phyloP scores from a whole-genome alignment of 2,888 invertebrate genomes.

The Chaitophorus viminalis region DNA sequence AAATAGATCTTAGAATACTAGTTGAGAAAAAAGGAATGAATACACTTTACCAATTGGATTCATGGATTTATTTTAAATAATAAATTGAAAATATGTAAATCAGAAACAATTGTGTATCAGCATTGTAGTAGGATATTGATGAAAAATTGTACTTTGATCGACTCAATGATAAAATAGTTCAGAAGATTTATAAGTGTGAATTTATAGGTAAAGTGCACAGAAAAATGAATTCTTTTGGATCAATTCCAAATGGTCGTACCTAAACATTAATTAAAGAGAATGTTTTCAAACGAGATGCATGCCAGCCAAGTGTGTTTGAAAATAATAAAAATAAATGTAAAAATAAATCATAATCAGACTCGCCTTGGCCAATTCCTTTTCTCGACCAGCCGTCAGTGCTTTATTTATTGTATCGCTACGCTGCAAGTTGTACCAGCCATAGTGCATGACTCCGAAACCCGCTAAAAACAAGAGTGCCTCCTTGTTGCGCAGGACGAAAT shows the following conservation, averaged over 20 bases:
- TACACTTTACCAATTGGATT: too few relatives aligned
- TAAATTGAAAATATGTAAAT: too few relatives aligned
- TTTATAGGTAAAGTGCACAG: background rate
- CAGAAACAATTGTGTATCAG: too few relatives aligned
- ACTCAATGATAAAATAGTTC: too few relatives aligned
- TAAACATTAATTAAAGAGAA: background rate
- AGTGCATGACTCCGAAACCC: slow-evolving; percentile 53
- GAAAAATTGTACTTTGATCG: too few relatives aligned
- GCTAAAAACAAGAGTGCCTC: slow-evolving; percentile 50
- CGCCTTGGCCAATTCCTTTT: slow-evolving; percentile 30
- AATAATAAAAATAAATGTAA: background rate
- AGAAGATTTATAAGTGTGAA: too few relatives aligned
- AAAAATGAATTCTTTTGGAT: background rate
- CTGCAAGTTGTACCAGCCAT: slow-evolving; percentile 52
- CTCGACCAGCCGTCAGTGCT: slow-evolving; percentile 11
- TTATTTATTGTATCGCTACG: slow-evolving; percentile 42
- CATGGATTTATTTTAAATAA: too few relatives aligned
- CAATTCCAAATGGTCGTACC: background rate
- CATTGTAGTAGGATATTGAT: too few relatives aligned
- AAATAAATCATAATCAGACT: background rate
- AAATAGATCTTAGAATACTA: too few relatives aligned
- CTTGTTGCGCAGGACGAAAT: slow-evolving; percentile 37
- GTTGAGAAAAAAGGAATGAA: too few relatives aligned
- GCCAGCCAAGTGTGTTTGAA: background rate
- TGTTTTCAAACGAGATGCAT: background rate